phyloP scores from a whole-genome alignment of 2,113 vertebrate species.

The Catagonus wagneri region DNA sequence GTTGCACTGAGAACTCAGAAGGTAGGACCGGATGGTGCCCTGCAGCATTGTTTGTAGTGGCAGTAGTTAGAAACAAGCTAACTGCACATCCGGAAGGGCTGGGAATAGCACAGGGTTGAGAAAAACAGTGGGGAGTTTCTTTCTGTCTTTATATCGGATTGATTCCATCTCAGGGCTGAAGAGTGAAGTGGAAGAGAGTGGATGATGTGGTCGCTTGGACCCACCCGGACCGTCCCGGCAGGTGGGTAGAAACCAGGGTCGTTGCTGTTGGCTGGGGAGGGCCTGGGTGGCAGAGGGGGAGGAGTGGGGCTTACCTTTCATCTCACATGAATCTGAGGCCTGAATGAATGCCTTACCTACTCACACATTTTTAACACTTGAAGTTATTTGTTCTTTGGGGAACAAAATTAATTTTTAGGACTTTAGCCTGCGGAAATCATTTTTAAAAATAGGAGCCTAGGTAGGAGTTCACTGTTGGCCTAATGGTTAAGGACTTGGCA shows the following conservation, averaged over 20 bases:
- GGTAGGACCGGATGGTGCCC: neutral
- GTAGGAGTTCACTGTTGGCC: too few relatives aligned
- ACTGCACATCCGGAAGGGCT: neutral
- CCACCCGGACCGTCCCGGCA: neutral
- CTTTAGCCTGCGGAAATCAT: neutral
- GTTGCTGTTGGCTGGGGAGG: rapidly evolving
- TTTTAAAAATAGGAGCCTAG: too few relatives aligned
- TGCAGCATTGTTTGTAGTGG: neutral
- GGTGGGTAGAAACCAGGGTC: neutral
- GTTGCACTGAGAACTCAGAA: neutral
- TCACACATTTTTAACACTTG: neutral
- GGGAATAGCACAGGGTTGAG: neutral
- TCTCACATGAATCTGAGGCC: neutral
- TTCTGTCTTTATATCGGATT: neutral
- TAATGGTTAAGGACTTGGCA: too few relatives aligned
- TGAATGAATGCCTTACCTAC: neutral
- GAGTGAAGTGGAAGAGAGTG: rapidly evolving
- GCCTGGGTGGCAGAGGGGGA: too few relatives aligned
- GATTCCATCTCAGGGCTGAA: neutral
- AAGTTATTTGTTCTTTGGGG: neutral
- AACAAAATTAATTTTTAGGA: neutral
- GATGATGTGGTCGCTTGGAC: neutral
- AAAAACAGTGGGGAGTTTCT: neutral
- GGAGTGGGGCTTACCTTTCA: neutral
- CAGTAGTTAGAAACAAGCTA: neutral